Percentiles rank a stretch among this genome's conserved stretches.
These are phyloP conservation scores for Cheilosia pagana DNA, from an alignment of 2,888 invertebrate genomes.

Conservation along the genomic window DNA sequence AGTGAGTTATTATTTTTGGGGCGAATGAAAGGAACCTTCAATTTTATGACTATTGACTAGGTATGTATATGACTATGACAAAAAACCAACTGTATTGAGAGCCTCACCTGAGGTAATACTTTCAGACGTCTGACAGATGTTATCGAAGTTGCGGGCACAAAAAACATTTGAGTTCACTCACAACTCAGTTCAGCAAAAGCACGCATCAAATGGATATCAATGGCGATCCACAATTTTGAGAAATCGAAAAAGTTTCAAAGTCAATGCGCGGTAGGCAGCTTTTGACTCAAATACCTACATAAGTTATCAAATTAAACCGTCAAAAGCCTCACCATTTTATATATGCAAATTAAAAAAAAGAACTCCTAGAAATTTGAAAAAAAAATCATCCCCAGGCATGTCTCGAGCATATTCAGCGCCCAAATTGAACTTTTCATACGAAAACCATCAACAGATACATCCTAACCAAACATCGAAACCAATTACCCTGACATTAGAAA, in stretches of 20 bases:
- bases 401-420: background rate
- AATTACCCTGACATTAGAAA: constrained; percentile 51
- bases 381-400: background rate
- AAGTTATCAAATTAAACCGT: background rate
- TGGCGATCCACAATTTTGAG: background rate
- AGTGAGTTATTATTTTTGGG: too few species aligned
- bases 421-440: background rate
- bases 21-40: too few species aligned
- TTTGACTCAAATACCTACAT: background rate
- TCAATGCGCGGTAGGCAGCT: background rate
- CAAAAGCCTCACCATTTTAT: background rate
- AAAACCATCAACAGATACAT: constrained; percentile 1
- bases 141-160: too few species aligned
- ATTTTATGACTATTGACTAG: too few species aligned
- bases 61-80: too few species aligned
- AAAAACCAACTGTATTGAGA: too few species aligned
- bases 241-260: background rate
- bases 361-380: background rate
- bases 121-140: too few species aligned
- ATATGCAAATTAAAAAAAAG: background rate
- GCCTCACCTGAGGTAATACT: too few species aligned
- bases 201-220: too few species aligned
- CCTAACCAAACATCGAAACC: constrained; percentile 44
- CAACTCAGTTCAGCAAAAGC: too few species aligned
- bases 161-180: too few species aligned